Conservation (phyloP, 2,888 invertebrate genomes). For the Volucella inflata region DNA sequence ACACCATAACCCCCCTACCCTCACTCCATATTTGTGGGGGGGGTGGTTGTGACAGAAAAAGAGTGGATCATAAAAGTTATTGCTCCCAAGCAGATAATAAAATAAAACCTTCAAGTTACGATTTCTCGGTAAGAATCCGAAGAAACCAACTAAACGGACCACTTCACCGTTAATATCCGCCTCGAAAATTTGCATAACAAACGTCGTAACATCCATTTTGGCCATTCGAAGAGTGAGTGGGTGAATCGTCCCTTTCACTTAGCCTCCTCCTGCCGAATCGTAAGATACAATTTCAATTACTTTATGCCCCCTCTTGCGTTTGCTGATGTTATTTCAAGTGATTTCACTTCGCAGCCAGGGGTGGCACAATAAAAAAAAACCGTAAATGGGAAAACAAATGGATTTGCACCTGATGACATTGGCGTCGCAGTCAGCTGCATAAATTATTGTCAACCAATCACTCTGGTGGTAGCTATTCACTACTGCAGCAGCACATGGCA, state of each 20-base stretch:
- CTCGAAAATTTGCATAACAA: conserved; percentile 67
- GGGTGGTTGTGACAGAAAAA: conserved; percentile 23
- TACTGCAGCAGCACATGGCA: conserved; percentile 19
- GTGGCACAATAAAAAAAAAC: conserved; percentile 56
- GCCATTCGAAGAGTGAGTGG: not conserved
- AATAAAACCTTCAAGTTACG: conserved; percentile 74
- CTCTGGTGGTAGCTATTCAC: conserved; percentile 24
- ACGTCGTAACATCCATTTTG: conserved; percentile 57
- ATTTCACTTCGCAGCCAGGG: conserved; percentile 43
- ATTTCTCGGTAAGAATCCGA: conserved; percentile 43
- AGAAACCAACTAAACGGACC: conserved; percentile 55
- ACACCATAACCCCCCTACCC: conserved; percentile 55
- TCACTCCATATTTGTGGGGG: not conserved
- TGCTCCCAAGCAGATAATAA: conserved; percentile 74
- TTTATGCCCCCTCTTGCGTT: conserved; percentile 6
- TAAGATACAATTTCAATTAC: conserved; percentile 50
- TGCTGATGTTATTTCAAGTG: conserved; percentile 20
- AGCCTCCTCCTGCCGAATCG: conserved; percentile 27
- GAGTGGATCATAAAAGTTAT: conserved; percentile 69
- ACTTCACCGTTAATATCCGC: conserved; percentile 54
- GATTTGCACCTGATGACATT: conserved; percentile 69
- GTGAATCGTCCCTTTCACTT: not conserved
- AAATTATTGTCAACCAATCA: conserved; percentile 67
- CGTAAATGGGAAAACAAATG: conserved; percentile 42
- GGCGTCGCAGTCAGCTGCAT: conserved; percentile 53